Evolutionary conservation across 1,140 invertebrate genomes (phyloP).

Genomic region (Zaprionus ghesquierei): DNA sequence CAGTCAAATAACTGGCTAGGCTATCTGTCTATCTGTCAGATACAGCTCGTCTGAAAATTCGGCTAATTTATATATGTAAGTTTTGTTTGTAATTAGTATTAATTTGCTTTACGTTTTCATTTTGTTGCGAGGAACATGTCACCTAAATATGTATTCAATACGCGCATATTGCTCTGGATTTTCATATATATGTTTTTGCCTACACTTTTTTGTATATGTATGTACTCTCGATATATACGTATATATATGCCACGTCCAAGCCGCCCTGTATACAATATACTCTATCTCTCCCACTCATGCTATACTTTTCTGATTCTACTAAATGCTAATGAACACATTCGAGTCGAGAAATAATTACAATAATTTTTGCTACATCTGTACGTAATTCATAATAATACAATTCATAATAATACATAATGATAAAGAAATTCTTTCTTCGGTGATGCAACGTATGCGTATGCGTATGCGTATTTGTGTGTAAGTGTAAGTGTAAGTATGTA

Average conservation of each 20-base stretch:
- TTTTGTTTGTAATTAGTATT: conserved; percentile 30
- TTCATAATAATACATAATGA: conserved; percentile 32
- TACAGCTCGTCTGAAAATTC: conserved; percentile 46
- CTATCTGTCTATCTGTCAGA: conserved; percentile 12
- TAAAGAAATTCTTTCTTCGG: conserved; percentile 35
- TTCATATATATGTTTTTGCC: conserved; percentile 25
- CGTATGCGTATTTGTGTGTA: conserved; percentile 30
- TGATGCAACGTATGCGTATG: conserved; percentile 43
- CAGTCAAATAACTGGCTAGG: neutral
- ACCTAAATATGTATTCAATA: conserved; percentile 81
- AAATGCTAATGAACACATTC: conserved; percentile 81
- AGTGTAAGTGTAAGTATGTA: conserved; percentile 27
- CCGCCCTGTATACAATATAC: conserved; percentile 1
- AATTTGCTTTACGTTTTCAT: conserved; percentile 18
- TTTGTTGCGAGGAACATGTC: conserved; percentile 73
- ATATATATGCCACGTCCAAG: conserved; percentile 41
- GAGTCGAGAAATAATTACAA: conserved; percentile 75
- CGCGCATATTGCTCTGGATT: conserved; percentile 73
- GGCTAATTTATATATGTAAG: conserved; percentile 56
- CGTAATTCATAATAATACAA: conserved; percentile 27
- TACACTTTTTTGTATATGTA: conserved; percentile 3
- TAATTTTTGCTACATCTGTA: conserved; percentile 26
- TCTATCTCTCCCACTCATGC: neutral
- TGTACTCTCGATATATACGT: neutral
- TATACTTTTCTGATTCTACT: conserved; percentile 52